A percentile compares a stretch with the other conserved stretches of the same genome.
Evolutionary conservation across 2,797 vertebrate genomes (phyloP).

Genomic region (Apogon talboti): DNA sequence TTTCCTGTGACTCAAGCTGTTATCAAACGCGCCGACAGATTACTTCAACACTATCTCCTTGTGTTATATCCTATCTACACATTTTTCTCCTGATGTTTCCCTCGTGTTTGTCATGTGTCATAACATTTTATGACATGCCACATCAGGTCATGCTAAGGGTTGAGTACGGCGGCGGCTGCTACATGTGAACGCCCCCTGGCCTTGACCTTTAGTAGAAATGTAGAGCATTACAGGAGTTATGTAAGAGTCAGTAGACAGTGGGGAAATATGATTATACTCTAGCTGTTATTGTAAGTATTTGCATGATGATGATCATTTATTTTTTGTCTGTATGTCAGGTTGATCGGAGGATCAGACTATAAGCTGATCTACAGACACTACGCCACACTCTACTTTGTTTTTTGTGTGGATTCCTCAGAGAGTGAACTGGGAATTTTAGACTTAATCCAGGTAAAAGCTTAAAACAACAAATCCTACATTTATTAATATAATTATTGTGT

Average conservation of each 20-base stretch:
- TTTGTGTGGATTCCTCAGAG: conserved; percentile 98
- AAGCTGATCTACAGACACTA: conserved; percentile 99
- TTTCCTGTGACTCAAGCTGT: conserved; percentile 22
- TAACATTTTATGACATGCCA: background rate
- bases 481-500: background rate
- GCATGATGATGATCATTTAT: background rate
- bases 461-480: background rate
- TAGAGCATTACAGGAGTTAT: background rate
- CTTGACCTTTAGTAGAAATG: background rate
- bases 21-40: conserved; percentile 12
- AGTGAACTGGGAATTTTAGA: conserved; percentile 99
- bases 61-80: background rate
- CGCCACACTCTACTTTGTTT: conserved; percentile 98
- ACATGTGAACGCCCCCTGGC: background rate
- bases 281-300: background rate
- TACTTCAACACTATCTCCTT: background rate
- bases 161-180: background rate
- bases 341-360: conserved; percentile 98
- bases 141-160: conserved; percentile 7
- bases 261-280: background rate
- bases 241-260: background rate
- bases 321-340: conserved; percentile 71
- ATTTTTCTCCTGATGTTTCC: background rate
- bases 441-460: conserved; percentile 92
- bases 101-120: background rate